Conservation (phyloP, 2,888 invertebrate species). For the Rotaria socialis region DNA sequence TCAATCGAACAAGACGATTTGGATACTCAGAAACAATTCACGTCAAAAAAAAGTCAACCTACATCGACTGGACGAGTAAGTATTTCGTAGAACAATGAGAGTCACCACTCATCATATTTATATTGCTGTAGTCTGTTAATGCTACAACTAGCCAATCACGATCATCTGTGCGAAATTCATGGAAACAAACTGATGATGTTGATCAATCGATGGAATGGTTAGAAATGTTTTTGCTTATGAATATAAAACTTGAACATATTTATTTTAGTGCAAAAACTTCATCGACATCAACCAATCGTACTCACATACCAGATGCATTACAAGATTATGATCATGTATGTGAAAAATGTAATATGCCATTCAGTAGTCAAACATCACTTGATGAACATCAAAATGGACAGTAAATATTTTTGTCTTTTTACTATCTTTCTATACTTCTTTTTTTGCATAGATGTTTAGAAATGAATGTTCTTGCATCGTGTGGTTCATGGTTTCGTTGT, state of each 20-base stretch:
- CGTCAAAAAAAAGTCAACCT: not conserved
- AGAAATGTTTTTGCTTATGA: too few species aligned
- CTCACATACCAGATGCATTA: constrained; percentile 2
- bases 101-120: too few species aligned
- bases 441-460: not conserved
- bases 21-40: not conserved
- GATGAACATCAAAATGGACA: constrained; percentile 7
- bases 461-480: not conserved
- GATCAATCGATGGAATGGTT: not conserved
- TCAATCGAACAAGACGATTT: not conserved
- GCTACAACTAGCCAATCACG: not conserved
- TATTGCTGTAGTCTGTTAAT: not conserved
- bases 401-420: not conserved
- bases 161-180: not conserved
- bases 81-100: too few species aligned
- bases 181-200: not conserved
- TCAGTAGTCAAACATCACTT: not conserved
- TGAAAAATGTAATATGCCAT: constrained; percentile 30
- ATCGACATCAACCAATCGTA: not conserved
- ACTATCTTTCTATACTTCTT: too few species aligned
- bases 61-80: not conserved
- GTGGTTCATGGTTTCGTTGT: constrained; percentile 16
- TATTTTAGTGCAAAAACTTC: not conserved
- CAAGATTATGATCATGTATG: constrained; percentile 22
- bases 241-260: not conserved